Conservation (phyloP, 2,888 invertebrate genomes). For the Agrotis segetum region DNA sequence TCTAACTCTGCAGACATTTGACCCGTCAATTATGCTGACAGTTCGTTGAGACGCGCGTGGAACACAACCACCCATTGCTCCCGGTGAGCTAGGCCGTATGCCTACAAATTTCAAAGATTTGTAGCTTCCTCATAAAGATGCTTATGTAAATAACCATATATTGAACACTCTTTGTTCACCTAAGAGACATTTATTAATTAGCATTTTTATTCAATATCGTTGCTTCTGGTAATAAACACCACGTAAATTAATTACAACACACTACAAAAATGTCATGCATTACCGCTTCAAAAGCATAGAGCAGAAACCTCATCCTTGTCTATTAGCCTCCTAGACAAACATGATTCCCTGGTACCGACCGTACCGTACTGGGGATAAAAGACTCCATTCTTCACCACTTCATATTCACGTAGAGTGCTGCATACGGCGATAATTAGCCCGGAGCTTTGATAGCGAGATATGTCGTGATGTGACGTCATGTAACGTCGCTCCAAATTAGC, state of each 20-base stretch:
- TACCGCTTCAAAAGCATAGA: not conserved
- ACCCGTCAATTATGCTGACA: too few species aligned
- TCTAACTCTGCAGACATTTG: too few species aligned
- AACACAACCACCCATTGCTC: too few species aligned
- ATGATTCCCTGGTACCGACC: constrained; percentile 33
- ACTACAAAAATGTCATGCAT: constrained; percentile 2
- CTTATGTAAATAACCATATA: too few species aligned
- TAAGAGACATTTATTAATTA: too few species aligned
- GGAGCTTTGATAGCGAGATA: constrained; percentile 60
- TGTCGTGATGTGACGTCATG: constrained; percentile 43
- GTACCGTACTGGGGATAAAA: constrained; percentile 51
- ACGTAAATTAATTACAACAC: constrained; percentile 4
- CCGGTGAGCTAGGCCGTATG: too few species aligned
- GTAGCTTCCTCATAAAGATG: too few species aligned
- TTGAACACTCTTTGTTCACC: too few species aligned
- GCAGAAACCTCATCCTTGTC: not conserved
- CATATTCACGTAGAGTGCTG: constrained; percentile 60
- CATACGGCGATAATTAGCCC: constrained; percentile 63
- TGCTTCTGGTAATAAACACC: not conserved
- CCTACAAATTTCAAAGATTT: too few species aligned
- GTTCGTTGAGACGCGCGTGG: too few species aligned
- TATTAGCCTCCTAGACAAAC: constrained; percentile 50
- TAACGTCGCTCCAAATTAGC: constrained; percentile 58
- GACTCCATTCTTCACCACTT: constrained; percentile 60
- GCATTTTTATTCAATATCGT: not conserved